Base-by-base conservation (phyloP, 1,140 invertebrate genomes). In the Macrotrachela quadricornifera region DNA sequence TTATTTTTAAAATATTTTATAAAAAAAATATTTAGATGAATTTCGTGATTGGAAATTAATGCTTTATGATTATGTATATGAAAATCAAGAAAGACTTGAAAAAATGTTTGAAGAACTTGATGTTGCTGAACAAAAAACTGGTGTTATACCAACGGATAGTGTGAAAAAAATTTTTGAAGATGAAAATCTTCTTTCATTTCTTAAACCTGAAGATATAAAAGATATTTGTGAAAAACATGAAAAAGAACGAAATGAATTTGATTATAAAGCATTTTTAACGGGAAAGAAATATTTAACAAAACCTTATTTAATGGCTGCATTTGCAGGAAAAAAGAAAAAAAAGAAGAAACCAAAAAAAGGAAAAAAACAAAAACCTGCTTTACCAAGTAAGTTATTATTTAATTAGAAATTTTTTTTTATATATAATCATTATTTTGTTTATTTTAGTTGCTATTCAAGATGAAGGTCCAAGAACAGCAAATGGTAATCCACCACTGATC, bases 211-310 rank as follows among this genome's bases (percentile, higher is more conserved):
- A 18, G 61, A 66, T 41, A 49, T 65, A 13, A 62, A 62, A 51
- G 64, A 61, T 58, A 48, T 70, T 12, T 18, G 60, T 10, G 41
- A 49, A 8, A 47, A 59, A 42, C 63, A 65, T 53, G 64, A 54
- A 47, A 68, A 67, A 57, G 53, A 56, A 14, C 60, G 60, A 51
- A 64, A 67, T 56, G 62, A 62, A 37, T 64, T 71, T 30, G 64
- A 71, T 47, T 70, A 64, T 56, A 62, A 62, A 50, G 63, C 68
- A n/a, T 70, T 71, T 55, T 47, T 69, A 10, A 45, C 45, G 1
- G 68, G 62, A n/a, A 71, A 71, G 56, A 70, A 70, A 56, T 71
- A 63, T 58, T 57, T 71, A 16, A 67, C 68, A 56, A 70, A 70
- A 60, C 61, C 63, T 55, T 70, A 60, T 58, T 57, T 69, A 40